Evolutionary conservation across 2,113 vertebrate genomes (phyloP).

Genomic region (Sakesphorus luctuosus): DNA sequence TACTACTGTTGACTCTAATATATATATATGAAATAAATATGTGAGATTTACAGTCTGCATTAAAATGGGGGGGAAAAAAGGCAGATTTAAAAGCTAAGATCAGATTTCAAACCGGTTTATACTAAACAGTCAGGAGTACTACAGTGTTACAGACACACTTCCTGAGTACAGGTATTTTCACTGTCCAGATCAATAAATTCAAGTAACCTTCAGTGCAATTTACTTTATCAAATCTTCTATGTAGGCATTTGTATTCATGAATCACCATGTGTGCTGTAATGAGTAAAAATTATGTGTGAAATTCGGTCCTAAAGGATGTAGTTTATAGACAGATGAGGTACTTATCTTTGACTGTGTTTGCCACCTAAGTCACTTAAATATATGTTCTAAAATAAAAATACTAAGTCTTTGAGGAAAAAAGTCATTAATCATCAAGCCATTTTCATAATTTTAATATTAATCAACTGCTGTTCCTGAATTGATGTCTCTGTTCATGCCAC

Average conservation of each 20-base stretch:
- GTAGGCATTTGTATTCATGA: not conserved
- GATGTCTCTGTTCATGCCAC: not conserved
- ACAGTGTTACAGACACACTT: not conserved
- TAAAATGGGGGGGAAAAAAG: not conserved
- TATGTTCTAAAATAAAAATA: not conserved
- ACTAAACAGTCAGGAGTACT: not conserved
- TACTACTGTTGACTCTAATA: not conserved
- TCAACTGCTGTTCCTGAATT: not conserved
- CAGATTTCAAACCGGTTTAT: not conserved
- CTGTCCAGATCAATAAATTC: not conserved
- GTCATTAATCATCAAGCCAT: not conserved
- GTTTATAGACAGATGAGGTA: not conserved
- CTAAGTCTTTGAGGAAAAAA: not conserved
- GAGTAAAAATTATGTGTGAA: not conserved
- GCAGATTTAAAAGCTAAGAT: not conserved
- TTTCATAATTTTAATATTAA: constrained; percentile 15
- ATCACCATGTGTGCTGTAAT: not conserved
- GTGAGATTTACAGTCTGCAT: not conserved
- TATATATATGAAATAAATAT: not conserved
- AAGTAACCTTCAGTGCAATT: not conserved
- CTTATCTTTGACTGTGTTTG: not conserved
- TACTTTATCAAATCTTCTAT: not conserved
- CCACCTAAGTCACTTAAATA: not conserved
- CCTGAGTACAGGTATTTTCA: not conserved
- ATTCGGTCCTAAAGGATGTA: not conserved